These are phyloP conservation scores for Forpus xanthops DNA, from an alignment of 2,797 vertebrate genomes.

Conservation along the genomic window DNA sequence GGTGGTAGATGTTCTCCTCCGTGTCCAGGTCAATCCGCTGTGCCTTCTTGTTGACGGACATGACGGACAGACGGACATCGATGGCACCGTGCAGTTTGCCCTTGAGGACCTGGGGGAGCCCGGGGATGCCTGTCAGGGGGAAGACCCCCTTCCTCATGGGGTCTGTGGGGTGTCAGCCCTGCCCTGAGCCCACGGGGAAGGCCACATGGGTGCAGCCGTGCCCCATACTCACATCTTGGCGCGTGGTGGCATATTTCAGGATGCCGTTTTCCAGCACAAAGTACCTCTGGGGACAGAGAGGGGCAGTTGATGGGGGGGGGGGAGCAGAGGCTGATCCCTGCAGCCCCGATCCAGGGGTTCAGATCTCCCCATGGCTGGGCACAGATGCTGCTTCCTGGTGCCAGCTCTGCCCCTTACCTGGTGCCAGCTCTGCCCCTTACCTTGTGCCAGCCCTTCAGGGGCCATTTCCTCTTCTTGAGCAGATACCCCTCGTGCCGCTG, in stretches of 20 bases:
- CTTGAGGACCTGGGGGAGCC: constrained; percentile 78
- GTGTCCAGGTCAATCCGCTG: constrained; percentile 91
- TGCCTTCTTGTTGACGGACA: constrained; percentile 92
- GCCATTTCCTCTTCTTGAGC: constrained; percentile 94
- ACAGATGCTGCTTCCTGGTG: rapidly evolving
- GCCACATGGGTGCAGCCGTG: rapidly evolving
- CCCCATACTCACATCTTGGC: constrained; percentile 86
- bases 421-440: constrained; percentile 93
- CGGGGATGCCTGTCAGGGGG: not conserved
- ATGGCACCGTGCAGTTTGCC: constrained; percentile 90
- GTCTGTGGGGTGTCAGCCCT: not conserved
- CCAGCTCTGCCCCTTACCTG: constrained; percentile 78
- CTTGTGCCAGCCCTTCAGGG: constrained; percentile 95
- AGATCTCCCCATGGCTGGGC: not conserved
- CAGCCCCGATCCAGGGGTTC: rapidly evolving
- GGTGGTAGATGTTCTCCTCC: constrained; percentile 90
- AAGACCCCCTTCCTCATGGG: not conserved
- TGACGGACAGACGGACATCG: constrained; percentile 87
- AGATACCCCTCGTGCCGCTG: constrained; percentile 89
- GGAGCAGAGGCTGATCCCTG: not conserved
- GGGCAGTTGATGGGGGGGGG: rapidly evolving
- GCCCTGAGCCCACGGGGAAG: rapidly evolving
- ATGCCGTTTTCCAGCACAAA: constrained; percentile 89
- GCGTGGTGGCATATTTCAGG: constrained; percentile 86
- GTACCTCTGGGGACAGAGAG: constrained; percentile 80